Evolutionary conservation across 92 coral and sea anemone genomes (phyloP), one percentile per base, ranked within the genome.

Genomic region (Zoanthus gigantus): DNA sequence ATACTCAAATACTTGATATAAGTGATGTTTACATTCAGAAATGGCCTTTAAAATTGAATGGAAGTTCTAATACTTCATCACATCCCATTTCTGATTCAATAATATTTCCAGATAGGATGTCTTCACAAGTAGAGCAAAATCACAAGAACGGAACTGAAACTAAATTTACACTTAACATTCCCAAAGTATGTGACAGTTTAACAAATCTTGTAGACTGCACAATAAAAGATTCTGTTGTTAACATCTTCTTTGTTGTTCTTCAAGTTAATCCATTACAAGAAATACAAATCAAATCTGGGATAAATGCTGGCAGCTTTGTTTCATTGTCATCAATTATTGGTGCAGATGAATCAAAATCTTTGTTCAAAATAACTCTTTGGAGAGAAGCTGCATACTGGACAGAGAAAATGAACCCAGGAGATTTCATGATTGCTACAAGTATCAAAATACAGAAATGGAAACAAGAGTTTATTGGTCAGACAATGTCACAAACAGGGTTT

Each of bases 231-330:
- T 67, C 88, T 11, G 50, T 89, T 1, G 94, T 93, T 12, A 96
- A 96, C 44, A 58, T 96, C 34, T 81, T 96, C 71, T 90, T 91
- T 67, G 81, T 96, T 13, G 94, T 96, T 50, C 86, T 91, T 32
- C 99, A 96, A 96, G 96, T 96, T 32, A 96, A 95, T 83, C 92
- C 94, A 31, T 83, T 93, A 23, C 91, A 87, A 18, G 99, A 96
- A 78, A 95, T 96, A 3, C 91, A 90, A 61, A 87, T 93, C 15
- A 96, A 92, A 79, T 92, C 97, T 0, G 98, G 99, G 11, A 46
- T 61, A 8, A 92, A 89, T 79, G 92, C 89, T 3, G 99, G 99
- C 0, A 90, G 82, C 50, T 96, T 57, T 90, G 94, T 92, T 15
- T 82, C 94, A 7, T 82, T 96, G 56, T 93, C 99, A 13, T 96